These are phyloP conservation scores for Linyphia triangularis DNA, from an alignment of 2,888 invertebrate genomes.

Conservation along the genomic window DNA sequence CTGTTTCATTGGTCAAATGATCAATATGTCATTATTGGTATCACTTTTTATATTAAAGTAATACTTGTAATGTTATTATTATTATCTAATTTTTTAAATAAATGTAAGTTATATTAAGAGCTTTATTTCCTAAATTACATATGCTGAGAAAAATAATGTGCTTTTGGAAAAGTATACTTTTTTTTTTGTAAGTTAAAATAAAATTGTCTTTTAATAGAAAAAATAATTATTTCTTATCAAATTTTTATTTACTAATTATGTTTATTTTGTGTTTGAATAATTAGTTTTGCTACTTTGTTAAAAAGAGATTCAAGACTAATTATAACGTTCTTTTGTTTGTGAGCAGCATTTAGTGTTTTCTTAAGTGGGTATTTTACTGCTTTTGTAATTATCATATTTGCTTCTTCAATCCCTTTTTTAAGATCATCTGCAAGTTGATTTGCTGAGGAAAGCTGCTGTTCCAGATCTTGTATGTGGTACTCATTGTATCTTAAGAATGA, in stretches of 20 bases:
- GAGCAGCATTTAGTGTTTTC: background rate
- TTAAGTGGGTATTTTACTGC: slow-evolving; percentile 3
- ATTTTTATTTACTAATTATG: too few species aligned
- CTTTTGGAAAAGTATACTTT: too few species aligned
- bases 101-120: background rate
- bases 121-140: background rate
- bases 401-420: background rate
- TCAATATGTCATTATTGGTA: too few species aligned
- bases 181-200: background rate
- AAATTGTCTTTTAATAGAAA: too few species aligned
- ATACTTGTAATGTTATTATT: too few species aligned
- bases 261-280: background rate
- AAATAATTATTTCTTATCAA: too few species aligned
- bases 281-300: background rate
- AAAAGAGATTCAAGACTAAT: background rate
- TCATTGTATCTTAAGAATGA: slow-evolving; percentile 2
- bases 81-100: background rate
- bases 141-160: background rate
- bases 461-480: slow-evolving; percentile 4
- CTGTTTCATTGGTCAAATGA: too few species aligned
- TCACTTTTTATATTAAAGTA: too few species aligned
- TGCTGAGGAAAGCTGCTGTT: background rate
- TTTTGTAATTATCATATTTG: background rate
- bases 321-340: background rate
- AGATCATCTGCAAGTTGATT: background rate